Evolutionary conservation across 2,888 invertebrate genomes (phyloP).

Genomic region (Saturnia japonica): DNA sequence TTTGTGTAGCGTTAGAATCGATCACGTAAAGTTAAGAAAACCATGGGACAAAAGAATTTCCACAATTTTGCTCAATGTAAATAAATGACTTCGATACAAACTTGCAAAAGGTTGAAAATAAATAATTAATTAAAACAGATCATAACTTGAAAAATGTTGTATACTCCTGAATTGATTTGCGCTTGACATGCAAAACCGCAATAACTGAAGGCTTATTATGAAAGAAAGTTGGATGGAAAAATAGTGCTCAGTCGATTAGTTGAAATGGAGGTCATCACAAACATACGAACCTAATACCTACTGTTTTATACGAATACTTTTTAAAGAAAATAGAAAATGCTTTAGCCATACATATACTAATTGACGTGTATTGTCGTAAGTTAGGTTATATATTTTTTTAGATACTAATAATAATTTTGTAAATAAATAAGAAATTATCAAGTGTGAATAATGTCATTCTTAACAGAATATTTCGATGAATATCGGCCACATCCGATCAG

Average conservation of each 20-base stretch:
- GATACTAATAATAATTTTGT: background rate
- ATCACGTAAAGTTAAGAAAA: too few relatives aligned
- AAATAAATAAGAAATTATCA: constrained; percentile 18
- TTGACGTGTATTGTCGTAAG: background rate
- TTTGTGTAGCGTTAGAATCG: too few relatives aligned
- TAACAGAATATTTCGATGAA: constrained; percentile 78
- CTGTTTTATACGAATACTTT: background rate
- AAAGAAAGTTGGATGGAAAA: constrained; percentile 55
- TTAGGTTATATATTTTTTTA: background rate
- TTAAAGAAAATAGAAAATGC: background rate
- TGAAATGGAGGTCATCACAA: constrained; percentile 32
- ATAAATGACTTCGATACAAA: background rate
- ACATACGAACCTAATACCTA: constrained; percentile 20
- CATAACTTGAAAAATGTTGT: constrained; percentile 47
- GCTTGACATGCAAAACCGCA: constrained; percentile 69
- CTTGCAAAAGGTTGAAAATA: background rate
- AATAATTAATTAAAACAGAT: background rate
- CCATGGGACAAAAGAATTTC: too few relatives aligned
- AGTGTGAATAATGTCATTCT: constrained; percentile 62
- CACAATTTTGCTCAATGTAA: too few relatives aligned
- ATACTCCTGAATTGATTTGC: constrained; percentile 47
- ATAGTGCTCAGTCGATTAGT: constrained; percentile 48
- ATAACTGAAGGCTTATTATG: constrained; percentile 65
- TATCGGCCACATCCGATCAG: constrained; percentile 67
- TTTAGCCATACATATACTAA: background rate